Conservation (phyloP, 1,140 invertebrate genomes). For the Apocrypta bakeri region DNA sequence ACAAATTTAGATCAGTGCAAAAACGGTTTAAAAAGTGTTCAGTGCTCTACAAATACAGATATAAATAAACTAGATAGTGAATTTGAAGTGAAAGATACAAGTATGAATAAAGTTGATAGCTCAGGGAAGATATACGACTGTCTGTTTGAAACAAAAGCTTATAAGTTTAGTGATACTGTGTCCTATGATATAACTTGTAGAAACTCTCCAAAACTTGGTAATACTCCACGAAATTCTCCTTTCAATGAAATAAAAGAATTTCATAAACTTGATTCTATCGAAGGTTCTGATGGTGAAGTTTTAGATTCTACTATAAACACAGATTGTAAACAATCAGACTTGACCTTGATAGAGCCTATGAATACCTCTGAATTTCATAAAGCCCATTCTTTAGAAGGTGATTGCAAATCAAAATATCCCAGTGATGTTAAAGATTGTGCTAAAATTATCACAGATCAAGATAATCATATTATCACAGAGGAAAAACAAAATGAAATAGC, state of each 20-base stretch:
- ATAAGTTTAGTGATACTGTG: conserved; percentile 45
- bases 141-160: conserved; percentile 19
- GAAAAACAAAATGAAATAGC: conserved; percentile 40
- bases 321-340: conserved; percentile 34
- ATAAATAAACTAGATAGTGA: conserved; percentile 46
- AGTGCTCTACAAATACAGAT: conserved; percentile 44
- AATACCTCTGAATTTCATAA: conserved; percentile 46
- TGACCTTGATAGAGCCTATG: conserved; percentile 40
- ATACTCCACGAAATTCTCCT: conserved; percentile 56
- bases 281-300: conserved; percentile 47
- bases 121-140: conserved; percentile 30
- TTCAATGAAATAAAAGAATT: conserved; percentile 53
- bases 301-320: conserved; percentile 39
- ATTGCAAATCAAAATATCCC: conserved; percentile 46
- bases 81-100: conserved; percentile 34
- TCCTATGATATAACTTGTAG: conserved; percentile 49
- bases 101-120: conserved; percentile 36
- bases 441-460: conserved; percentile 34
- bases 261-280: conserved; percentile 42
- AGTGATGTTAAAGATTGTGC: conserved; percentile 48
- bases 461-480: conserved; percentile 48
- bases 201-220: conserved; percentile 59
- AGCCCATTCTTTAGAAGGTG: conserved; percentile 39
- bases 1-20: conserved; percentile 45
- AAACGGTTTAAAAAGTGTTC: conserved; percentile 48